Evolutionary conservation across 2,113 vertebrate species (phyloP).

Genomic region (Cichladusa arquata): DNA sequence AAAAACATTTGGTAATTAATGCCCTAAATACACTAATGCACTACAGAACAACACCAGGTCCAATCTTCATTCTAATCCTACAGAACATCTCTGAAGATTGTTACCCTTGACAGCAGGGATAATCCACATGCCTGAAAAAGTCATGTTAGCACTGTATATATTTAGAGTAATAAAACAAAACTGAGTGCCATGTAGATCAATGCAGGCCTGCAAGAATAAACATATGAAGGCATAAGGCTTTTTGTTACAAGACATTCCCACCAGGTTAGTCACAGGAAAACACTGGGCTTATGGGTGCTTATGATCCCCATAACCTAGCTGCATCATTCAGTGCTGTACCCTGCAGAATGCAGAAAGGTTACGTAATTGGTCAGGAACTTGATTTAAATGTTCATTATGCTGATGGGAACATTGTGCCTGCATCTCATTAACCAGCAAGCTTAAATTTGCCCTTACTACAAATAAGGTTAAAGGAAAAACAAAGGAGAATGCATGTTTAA

Average conservation of each 20-base stretch:
- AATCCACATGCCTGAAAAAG: not conserved
- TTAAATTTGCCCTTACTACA: not conserved
- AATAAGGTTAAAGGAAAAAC: not conserved
- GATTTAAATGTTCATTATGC: not conserved
- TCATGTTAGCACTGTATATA: not conserved
- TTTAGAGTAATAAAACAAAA: not conserved
- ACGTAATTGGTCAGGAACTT: not conserved
- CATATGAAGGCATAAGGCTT: not conserved
- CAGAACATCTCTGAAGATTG: not conserved
- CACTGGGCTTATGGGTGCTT: not conserved
- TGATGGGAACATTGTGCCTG: not conserved
- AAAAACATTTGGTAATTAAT: not conserved
- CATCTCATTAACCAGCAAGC: not conserved
- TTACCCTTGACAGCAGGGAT: not conserved
- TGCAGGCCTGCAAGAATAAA: not conserved
- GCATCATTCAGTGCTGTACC: not conserved
- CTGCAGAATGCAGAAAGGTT: not conserved
- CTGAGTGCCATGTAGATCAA: not conserved
- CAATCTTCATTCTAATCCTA: not conserved
- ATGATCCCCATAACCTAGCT: not conserved
- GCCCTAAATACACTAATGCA: not conserved
- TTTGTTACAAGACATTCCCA: not conserved
- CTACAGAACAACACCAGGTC: not conserved
- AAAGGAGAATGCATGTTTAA: not conserved
- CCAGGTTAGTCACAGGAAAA: not conserved